A percentile compares a stretch with the other conserved stretches of the same genome.
phyloP scores from a whole-genome alignment of 1,140 invertebrate genomes.

The Lerema accius region DNA sequence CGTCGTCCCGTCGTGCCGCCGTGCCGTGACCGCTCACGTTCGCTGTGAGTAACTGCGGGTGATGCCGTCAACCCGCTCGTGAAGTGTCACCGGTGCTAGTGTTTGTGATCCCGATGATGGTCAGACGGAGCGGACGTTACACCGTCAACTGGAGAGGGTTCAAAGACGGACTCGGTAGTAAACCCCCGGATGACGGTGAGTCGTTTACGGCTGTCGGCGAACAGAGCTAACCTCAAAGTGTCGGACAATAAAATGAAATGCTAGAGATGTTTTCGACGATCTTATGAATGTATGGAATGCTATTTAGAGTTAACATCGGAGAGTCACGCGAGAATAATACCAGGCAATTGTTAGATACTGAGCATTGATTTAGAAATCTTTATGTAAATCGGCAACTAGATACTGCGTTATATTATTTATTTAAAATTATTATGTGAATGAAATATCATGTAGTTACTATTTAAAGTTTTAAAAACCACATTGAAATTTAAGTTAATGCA shows the following conservation, averaged over 20 bases:
- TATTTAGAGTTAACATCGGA: not conserved
- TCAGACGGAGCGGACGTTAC: slow-evolving; percentile 78
- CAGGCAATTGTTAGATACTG: slow-evolving; percentile 1
- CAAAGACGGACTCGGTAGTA: slow-evolving; percentile 74
- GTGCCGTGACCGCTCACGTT: slow-evolving; percentile 49
- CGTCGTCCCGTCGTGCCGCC: no score
- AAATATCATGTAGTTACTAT: no score
- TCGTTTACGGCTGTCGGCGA: slow-evolving; percentile 22
- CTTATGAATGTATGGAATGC: slow-evolving; percentile 14
- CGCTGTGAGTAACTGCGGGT: slow-evolving; percentile 38
- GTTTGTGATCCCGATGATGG: slow-evolving; percentile 70
- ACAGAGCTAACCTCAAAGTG: slow-evolving; percentile 38
- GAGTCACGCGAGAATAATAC: slow-evolving; percentile 7
- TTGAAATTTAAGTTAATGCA: not conserved
- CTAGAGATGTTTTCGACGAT: slow-evolving; percentile 2
- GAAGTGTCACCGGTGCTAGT: slow-evolving; percentile 28
- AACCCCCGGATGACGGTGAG: slow-evolving; percentile 80
- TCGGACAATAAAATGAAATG: slow-evolving; percentile 17
- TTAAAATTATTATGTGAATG: no score
- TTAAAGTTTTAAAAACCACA: not conserved
- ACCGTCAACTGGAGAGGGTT: slow-evolving; percentile 80
- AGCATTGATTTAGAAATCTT: slow-evolving; percentile 1
- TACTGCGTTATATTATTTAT: no score
- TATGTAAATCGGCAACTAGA: no score
- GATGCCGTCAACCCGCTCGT: slow-evolving; percentile 44